These are phyloP conservation scores for Pogonocherus hispidulus DNA, from an alignment of 2,888 invertebrate genomes.

Conservation along the genomic window DNA sequence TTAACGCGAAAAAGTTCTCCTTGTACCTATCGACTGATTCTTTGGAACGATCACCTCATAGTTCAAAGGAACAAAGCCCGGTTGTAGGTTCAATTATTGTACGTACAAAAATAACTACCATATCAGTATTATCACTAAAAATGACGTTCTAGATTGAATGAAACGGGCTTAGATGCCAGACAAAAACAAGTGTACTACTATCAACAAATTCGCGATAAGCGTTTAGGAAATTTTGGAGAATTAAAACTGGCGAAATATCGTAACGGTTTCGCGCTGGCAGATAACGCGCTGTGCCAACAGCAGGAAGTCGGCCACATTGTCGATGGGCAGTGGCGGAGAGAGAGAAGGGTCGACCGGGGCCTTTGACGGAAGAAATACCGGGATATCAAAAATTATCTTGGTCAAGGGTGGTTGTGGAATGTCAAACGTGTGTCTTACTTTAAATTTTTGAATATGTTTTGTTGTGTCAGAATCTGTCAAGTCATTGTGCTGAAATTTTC, in stretches of 20 bases:
- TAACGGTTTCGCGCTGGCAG: slow-evolving; percentile 17
- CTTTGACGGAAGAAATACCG: neutral
- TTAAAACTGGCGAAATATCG: slow-evolving; percentile 14
- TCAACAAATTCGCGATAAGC: slow-evolving; percentile 5
- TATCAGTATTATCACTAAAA: neutral
- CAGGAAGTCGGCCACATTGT: slow-evolving; percentile 3
- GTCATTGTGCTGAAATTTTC: no score
- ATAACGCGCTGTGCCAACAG: slow-evolving; percentile 14
- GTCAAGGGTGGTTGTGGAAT: no score
- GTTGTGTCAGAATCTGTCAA: no score
- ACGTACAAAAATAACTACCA: no score
- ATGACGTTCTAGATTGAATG: slow-evolving; percentile 3
- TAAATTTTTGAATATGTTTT: no score
- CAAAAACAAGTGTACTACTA: slow-evolving; percentile 10
- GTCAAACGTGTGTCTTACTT: no score
- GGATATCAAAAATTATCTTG: no score
- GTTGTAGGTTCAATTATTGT: no score
- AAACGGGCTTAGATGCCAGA: neutral
- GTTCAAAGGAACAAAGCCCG: no score
- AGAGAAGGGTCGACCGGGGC: neutral
- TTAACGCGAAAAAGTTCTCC: no score
- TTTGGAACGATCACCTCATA: no score
- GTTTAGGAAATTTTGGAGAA: slow-evolving; percentile 16
- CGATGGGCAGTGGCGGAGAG: neutral
- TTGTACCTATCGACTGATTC: no score